Percentiles rank a stretch among this genome's conserved stretches.
Conservation (phyloP, 2,888 invertebrate species). For the Idaea biselata region DNA sequence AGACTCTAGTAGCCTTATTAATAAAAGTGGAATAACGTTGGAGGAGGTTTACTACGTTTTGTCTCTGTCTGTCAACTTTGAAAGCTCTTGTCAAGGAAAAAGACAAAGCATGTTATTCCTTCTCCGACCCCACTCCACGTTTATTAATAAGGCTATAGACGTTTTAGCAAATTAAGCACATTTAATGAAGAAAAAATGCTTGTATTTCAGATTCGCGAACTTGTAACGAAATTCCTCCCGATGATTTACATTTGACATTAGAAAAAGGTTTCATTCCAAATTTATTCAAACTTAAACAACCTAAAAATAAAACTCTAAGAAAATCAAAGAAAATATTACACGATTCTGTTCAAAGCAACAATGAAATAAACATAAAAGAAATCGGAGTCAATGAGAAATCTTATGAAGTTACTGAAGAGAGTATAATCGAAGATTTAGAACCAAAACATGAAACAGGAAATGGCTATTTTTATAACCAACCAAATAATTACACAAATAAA, state of each 20-base stretch:
- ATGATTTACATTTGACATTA: neutral
- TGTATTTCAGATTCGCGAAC: constrained; percentile 12
- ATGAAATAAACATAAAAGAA: constrained; percentile 4
- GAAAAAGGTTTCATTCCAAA: constrained; percentile 3
- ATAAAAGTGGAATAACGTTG: too few relatives aligned
- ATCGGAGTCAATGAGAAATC: constrained; percentile 5
- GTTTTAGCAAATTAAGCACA: too few relatives aligned
- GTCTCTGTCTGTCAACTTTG: too few relatives aligned
- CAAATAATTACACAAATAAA: constrained; percentile 32
- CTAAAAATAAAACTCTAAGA: constrained; percentile 12
- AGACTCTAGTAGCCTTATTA: too few relatives aligned
- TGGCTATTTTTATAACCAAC: constrained; percentile 31
- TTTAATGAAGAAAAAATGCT: too few relatives aligned
- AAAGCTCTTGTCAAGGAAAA: too few relatives aligned
- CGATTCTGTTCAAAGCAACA: neutral
- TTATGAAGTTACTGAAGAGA: constrained; percentile 49
- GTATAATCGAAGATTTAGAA: constrained; percentile 12
- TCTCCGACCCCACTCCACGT: too few relatives aligned
- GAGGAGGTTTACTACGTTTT: too few relatives aligned
- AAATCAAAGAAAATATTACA: constrained; percentile 20
- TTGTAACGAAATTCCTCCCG: neutral
- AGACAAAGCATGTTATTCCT: too few relatives aligned
- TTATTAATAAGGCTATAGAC: too few relatives aligned
- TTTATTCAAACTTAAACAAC: neutral
- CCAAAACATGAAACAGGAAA: constrained; percentile 13